Conservation (phyloP, 2,888 invertebrate species). For the Aphidius colemani region DNA sequence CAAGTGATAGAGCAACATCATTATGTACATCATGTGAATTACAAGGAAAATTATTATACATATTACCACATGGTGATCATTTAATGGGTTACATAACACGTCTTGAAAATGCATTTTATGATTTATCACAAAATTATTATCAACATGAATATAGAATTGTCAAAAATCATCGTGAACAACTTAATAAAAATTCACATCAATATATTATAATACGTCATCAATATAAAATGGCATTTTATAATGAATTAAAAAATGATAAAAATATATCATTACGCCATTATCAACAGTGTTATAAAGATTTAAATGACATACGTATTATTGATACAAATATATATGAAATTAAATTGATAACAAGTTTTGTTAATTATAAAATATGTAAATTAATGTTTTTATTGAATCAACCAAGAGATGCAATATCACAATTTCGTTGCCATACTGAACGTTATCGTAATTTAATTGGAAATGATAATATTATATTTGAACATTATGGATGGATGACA, state of each 20-base stretch:
- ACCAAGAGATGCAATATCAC: constrained; percentile 92
- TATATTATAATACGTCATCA: constrained; percentile 93
- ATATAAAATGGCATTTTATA: constrained; percentile 94
- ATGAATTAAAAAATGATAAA: constrained; percentile 90
- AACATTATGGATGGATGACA: constrained; percentile 94
- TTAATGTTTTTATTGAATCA: constrained; percentile 86
- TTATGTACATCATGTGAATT: constrained; percentile 91
- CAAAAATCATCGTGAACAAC: constrained; percentile 86
- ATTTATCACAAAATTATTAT: constrained; percentile 91
- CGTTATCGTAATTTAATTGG: constrained; percentile 81
- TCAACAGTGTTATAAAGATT: constrained; percentile 85
- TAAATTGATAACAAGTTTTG: constrained; percentile 90
- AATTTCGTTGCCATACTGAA: constrained; percentile 90
- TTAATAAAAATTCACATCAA: constrained; percentile 90
- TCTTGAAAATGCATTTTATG: constrained; percentile 91
- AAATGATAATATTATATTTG: constrained; percentile 84
- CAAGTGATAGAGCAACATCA: constrained; percentile 88
- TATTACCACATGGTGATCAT: constrained; percentile 89
- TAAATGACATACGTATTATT: constrained; percentile 85
- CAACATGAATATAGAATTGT: constrained; percentile 84
- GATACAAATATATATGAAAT: constrained; percentile 93
- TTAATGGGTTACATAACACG: constrained; percentile 73
- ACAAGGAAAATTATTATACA: constrained; percentile 88
- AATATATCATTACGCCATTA: constrained; percentile 86
- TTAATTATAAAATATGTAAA: constrained; percentile 94